Evolutionary conservation across 2,113 vertebrate genomes (phyloP), one percentile per base, ranked within the genome.

Genomic region (Meles meles): DNA sequence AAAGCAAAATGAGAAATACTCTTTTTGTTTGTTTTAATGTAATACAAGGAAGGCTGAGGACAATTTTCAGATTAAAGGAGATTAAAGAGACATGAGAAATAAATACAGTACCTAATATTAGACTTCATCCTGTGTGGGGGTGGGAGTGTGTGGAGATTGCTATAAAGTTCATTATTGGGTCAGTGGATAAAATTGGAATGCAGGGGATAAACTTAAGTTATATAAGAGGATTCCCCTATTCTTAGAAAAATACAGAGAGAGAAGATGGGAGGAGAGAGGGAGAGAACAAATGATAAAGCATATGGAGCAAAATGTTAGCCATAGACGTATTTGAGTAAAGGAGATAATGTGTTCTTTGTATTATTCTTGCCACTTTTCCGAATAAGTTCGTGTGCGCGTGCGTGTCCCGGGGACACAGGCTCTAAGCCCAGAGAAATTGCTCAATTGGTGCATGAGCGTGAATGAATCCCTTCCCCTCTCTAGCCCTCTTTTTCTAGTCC

Each of bases 311-410:
- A 94, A 15, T 79, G 34, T 52, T 61, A 93, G 61, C 82, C 74
- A 72, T 10, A 25, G 63, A 34, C 80, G 55, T 92, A 84, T 63
- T 3, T 80, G 82, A 86, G n/a, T 92, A 84, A 91, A 74, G 10
- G 37, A 11, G 72, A 59, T 11, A 61, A 61, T 4, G 15, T 8
- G 13, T 94, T 93, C n/a, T 95, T 63, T 69, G 61, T 39, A 72
- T 67, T 83, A 29, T 87, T 74, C 34, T 39, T 88, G 49, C 71
- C 90, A 93, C 57, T 94, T 84, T 93, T 74, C 69, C 95, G 94
- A 94, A 84, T 81, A 88, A 61, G 72, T 44, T 47, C 31, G 21
- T 76, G 69, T 25, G 6, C 23, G n/a, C 18, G 21, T 47, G 42
- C 14, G 4, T 57, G 20, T 55, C 39, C 67, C 61, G 15, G 3